These are phyloP conservation scores for Hucho hucho DNA, from an alignment of 2,113 vertebrate genomes.

Conservation along the genomic window DNA sequence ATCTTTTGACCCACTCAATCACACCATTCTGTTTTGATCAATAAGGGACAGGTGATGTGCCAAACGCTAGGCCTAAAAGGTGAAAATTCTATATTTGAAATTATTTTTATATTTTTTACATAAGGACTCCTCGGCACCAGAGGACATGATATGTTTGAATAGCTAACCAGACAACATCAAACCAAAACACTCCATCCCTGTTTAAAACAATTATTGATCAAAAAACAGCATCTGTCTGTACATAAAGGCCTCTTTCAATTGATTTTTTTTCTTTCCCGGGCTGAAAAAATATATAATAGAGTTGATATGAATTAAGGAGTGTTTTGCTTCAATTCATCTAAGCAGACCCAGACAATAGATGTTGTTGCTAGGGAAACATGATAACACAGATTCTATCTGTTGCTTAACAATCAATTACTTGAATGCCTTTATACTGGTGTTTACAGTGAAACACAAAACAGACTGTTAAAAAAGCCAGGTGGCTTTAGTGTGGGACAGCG, in stretches of 20 bases:
- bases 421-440: constrained; percentile 74
- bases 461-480: constrained; percentile 51
- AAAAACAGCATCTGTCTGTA: constrained; percentile 66
- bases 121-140: constrained; percentile 20
- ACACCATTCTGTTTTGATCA: constrained; percentile 56
- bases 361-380: constrained; percentile 84
- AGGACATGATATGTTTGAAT: constrained; percentile 44
- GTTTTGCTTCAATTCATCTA: constrained; percentile 87
- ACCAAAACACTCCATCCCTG: constrained; percentile 65
- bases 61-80: constrained; percentile 44
- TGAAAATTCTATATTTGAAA: background rate
- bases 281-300: constrained; percentile 68
- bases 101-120: constrained; percentile 43
- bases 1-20: constrained; percentile 69
- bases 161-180: constrained; percentile 64
- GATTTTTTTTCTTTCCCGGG: constrained; percentile 77
- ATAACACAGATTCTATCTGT: constrained; percentile 84
- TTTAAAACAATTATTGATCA: constrained; percentile 77
- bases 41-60: constrained; percentile 52
- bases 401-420: constrained; percentile 90
- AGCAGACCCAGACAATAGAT: constrained; percentile 81
- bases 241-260: constrained; percentile 74
- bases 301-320: constrained; percentile 84
- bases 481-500: constrained; percentile 42
- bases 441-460: constrained; percentile 69